These are phyloP conservation scores for Drosophila putrida DNA, from an alignment of 2,888 invertebrate species.

Conservation along the genomic window DNA sequence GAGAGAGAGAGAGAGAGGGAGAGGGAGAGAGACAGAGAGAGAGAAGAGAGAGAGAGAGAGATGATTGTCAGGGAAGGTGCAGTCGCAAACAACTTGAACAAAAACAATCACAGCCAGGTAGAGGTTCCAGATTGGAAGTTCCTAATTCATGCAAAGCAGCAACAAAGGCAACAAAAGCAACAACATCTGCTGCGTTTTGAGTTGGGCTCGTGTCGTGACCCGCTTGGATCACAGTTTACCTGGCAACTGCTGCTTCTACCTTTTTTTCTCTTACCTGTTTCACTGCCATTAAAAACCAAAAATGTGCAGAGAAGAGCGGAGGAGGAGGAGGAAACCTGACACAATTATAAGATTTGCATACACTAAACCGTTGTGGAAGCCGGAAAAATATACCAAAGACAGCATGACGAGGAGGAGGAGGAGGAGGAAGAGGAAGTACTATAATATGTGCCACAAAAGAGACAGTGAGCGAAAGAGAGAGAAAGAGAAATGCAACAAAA, in stretches of 20 bases:
- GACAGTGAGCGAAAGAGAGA: no score
- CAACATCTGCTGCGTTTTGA: constrained; percentile 1
- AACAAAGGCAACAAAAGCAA: not conserved
- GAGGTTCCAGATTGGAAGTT: not conserved
- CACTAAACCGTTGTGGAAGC: not conserved
- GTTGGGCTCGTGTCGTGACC: constrained; percentile 4
- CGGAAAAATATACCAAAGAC: not conserved
- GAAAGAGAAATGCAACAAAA: no score
- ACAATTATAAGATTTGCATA: constrained; percentile 22
- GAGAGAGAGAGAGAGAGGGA: no score
- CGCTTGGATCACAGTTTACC: constrained; percentile 16
- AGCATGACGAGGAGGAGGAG: not conserved
- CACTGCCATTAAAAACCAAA: not conserved
- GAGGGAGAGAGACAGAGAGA: no score
- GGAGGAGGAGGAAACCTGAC: constrained; percentile 12
- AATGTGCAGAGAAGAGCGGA: not conserved
- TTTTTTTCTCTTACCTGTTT: not conserved
- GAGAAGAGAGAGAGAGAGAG: no score
- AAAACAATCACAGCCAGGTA: not conserved
- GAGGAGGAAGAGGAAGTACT: not conserved
- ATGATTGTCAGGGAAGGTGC: not conserved
- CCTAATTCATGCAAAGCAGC: not conserved
- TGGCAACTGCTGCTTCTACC: not conserved
- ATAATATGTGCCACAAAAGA: not conserved
- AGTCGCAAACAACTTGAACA: not conserved